A percentile compares a stretch with the other conserved stretches of the same genome.
These are phyloP conservation scores for Oryctes rhinoceros DNA, from an alignment of 1,140 invertebrate genomes.

Conservation along the genomic window DNA sequence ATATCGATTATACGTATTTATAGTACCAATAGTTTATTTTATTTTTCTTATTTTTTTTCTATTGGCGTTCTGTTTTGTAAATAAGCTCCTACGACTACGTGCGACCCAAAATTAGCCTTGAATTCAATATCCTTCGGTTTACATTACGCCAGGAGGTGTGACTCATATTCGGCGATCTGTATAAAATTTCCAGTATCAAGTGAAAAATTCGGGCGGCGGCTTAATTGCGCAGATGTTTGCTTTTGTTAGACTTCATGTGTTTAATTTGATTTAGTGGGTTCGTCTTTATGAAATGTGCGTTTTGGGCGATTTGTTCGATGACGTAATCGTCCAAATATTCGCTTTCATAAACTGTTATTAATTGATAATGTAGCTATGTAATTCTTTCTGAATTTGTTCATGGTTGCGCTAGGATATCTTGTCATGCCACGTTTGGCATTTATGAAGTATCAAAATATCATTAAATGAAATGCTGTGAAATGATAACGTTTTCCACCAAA, in stretches of 20 bases:
- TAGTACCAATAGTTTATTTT: background rate
- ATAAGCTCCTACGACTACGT: background rate
- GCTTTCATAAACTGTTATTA: background rate
- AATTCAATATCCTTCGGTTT: background rate
- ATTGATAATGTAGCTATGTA: background rate
- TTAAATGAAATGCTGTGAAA: too few species aligned
- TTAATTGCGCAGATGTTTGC: background rate
- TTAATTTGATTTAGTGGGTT: conserved; percentile 5
- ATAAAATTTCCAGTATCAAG: conserved; percentile 5
- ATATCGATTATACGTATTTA: background rate
- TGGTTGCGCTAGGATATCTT: too few species aligned
- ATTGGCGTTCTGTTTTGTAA: background rate
- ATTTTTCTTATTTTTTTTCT: background rate
- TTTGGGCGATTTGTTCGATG: background rate
- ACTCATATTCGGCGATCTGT: background rate
- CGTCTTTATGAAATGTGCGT: background rate
- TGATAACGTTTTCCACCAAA: too few species aligned
- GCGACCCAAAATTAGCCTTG: conserved; percentile 5
- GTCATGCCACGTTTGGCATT: too few species aligned
- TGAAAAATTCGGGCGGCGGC: background rate
- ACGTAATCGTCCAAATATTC: background rate
- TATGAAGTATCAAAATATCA: too few species aligned
- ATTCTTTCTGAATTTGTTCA: too few species aligned
- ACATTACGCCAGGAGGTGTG: background rate
- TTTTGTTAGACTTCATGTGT: conserved; percentile 2